Evolutionary conservation across 2,797 vertebrate genomes (phyloP).

Genomic region (Lepus townsendii): DNA sequence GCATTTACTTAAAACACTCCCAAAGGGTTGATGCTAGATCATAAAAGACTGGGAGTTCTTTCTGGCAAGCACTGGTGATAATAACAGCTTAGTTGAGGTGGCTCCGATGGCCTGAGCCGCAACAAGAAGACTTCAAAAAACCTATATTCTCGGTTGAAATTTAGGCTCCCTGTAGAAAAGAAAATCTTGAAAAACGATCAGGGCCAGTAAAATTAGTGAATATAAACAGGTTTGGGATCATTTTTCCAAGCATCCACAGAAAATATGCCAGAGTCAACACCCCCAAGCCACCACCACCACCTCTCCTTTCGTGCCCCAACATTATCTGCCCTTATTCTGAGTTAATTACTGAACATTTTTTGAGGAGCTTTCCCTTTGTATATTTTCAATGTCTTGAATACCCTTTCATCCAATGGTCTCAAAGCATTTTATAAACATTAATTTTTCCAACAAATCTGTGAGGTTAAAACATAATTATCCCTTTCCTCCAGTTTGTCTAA

Average conservation of each 20-base stretch:
- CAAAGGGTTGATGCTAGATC: conserved; percentile 57
- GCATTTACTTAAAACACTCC: conserved; percentile 67
- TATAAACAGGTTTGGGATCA: background rate
- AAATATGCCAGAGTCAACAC: background rate
- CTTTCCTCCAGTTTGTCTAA: conserved; percentile 50
- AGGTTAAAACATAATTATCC: conserved; percentile 30
- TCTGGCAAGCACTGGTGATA: conserved; percentile 68
- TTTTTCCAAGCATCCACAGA: conserved; percentile 57
- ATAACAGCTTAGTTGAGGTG: conserved; percentile 62
- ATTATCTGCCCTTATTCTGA: conserved; percentile 1
- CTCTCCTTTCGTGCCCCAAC: background rate
- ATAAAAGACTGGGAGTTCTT: conserved; percentile 67
- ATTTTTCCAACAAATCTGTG: conserved; percentile 63
- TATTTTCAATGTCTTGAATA: conserved; percentile 57
- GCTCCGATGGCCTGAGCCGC: conserved; percentile 47
- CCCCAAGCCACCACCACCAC: background rate
- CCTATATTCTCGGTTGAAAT: conserved; percentile 49
- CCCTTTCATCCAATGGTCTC: conserved; percentile 14
- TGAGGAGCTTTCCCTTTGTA: background rate
- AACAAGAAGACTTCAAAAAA: conserved; percentile 68
- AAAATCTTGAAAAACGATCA: conserved; percentile 64
- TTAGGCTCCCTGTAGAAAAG: conserved; percentile 39
- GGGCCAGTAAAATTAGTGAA: conserved; percentile 56
- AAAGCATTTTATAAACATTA: conserved; percentile 61
- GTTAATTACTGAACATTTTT: conserved; percentile 36